A percentile compares a stretch with the other conserved stretches of the same genome.
phyloP scores from a whole-genome alignment of 2,113 vertebrate species.

The Nesospiza acunhae region DNA sequence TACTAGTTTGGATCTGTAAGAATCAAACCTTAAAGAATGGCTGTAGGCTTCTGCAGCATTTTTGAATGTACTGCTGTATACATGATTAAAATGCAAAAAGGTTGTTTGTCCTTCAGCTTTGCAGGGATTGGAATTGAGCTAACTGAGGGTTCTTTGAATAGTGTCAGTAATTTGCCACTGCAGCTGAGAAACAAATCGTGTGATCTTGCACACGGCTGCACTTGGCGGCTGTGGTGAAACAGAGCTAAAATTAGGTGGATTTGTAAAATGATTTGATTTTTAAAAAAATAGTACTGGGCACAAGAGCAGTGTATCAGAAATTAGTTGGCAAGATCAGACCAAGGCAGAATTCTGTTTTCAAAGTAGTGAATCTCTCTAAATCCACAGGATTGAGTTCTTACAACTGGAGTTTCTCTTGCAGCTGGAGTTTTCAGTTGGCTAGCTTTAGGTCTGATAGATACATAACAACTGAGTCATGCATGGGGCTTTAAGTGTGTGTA shows the following conservation, averaged over 20 bases:
- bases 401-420: not conserved
- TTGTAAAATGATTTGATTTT: not conserved
- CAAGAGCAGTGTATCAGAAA: not conserved
- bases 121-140: not conserved
- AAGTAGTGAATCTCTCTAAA: not conserved
- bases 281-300: not conserved
- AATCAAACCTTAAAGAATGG: not conserved
- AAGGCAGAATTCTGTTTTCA: not conserved
- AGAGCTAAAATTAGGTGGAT: not conserved
- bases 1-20: not conserved
- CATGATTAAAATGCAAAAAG: not conserved
- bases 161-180: not conserved
- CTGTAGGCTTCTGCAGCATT: not conserved
- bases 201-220: not conserved
- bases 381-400: not conserved
- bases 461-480: not conserved
- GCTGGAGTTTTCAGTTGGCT: not conserved
- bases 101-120: slow-evolving; percentile 1
- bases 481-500: not conserved
- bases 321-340: not conserved
- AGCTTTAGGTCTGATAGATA: not conserved
- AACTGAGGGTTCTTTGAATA: not conserved
- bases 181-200: not conserved
- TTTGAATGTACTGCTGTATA: not conserved
- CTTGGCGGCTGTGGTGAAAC: not conserved